Percentiles rank a stretch among this genome's conserved stretches.
These are phyloP conservation scores for Leptobrachium ailaonicum DNA, from an alignment of 2,113 vertebrate species.

Conservation along the genomic window DNA sequence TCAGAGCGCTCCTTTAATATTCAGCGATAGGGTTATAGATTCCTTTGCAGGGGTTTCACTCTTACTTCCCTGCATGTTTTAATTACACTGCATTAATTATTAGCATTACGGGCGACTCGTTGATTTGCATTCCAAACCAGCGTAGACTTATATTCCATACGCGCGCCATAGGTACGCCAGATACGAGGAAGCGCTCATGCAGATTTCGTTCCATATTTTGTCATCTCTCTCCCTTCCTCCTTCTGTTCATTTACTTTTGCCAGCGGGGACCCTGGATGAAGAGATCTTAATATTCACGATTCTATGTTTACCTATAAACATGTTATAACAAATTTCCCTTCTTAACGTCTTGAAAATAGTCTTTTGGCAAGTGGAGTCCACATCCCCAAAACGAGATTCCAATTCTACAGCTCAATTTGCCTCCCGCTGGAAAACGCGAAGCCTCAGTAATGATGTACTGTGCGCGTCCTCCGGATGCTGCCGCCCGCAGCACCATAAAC, in stretches of 20 bases:
- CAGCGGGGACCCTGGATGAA: not conserved
- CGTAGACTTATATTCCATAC: too few relatives aligned
- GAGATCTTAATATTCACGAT: not conserved
- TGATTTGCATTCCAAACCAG: too few relatives aligned
- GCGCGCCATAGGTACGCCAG: too few relatives aligned
- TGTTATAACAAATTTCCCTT: not conserved
- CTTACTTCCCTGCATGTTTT: too few relatives aligned
- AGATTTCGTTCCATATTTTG: not conserved
- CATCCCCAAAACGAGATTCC: not conserved
- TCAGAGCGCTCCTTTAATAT: too few relatives aligned
- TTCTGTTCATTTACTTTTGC: not conserved
- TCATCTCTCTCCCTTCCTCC: not conserved
- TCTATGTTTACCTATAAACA: not conserved
- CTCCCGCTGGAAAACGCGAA: not conserved
- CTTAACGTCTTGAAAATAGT: constrained; percentile 1
- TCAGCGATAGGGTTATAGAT: too few relatives aligned
- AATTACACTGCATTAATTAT: too few relatives aligned
- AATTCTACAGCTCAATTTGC: constrained; percentile 2
- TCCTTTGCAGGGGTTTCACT: too few relatives aligned
- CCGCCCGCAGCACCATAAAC: constrained; percentile 3
- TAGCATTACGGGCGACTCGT: too few relatives aligned
- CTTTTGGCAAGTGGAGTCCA: not conserved
- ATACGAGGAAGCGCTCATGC: not conserved
- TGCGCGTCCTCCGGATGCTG: not conserved
- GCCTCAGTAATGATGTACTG: constrained; percentile 1